A percentile compares a stretch with the other conserved stretches of the same genome.
Evolutionary conservation across 30 jellyfish, hydroid and myxozoan genomes (phyloP).

Genomic region (Morbakka virulenta): DNA sequence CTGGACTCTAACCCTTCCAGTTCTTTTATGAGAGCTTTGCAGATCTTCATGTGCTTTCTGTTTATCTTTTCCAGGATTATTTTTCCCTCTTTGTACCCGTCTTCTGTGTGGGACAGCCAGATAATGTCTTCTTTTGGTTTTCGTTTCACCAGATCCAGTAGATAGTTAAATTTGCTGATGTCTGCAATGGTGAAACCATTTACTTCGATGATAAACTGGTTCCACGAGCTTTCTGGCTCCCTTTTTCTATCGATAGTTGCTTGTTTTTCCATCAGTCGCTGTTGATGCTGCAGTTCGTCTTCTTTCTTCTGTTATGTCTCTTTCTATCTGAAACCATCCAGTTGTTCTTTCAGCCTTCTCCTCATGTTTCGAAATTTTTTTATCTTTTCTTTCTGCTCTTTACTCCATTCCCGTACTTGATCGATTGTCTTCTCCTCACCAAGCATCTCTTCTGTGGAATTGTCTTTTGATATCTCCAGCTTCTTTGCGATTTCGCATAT

Average conservation of each 20-base stretch:
- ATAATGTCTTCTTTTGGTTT: constrained; percentile 46
- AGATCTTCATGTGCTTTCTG: constrained; percentile 38
- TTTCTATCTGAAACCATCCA: no score
- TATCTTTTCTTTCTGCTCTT: constrained; percentile 41
- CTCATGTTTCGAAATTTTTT: neutral
- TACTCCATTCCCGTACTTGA: no score
- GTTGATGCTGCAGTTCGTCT: constrained; percentile 38
- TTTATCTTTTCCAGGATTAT: constrained; percentile 19
- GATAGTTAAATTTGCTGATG: no score
- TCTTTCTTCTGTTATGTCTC: constrained; percentile 26
- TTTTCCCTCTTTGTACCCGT: constrained; percentile 38
- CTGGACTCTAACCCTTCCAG: constrained; percentile 27
- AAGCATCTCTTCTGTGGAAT: neutral
- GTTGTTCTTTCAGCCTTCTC: no score
- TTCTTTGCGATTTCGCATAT: neutral
- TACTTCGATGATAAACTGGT: constrained; percentile 21
- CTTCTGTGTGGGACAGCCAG: constrained; percentile 27
- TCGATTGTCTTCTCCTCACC: no score
- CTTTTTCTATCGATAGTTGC: constrained; percentile 6
- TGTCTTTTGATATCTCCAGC: constrained; percentile 5
- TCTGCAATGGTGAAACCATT: no score
- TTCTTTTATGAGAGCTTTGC: constrained; percentile 28
- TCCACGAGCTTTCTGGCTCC: constrained; percentile 26
- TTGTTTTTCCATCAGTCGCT: constrained; percentile 33
- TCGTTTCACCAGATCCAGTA: constrained; percentile 43